Conservation (phyloP, 2,797 vertebrate genomes). For the Anguilla anguilla region DNA sequence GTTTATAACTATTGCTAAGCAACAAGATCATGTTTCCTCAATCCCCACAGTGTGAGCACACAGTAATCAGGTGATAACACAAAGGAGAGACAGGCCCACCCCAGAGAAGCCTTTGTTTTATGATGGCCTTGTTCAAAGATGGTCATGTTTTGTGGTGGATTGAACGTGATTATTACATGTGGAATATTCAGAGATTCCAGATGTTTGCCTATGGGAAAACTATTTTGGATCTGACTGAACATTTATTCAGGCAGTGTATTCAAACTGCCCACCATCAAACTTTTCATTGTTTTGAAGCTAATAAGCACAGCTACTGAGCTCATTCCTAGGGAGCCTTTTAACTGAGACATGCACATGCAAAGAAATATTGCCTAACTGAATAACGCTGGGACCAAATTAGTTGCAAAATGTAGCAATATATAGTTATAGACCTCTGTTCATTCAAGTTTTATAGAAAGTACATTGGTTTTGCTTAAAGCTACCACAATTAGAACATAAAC, state of each 20-base stretch:
- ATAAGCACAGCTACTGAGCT: not conserved
- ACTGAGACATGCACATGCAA: not conserved
- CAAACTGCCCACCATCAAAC: not conserved
- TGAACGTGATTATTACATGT: not conserved
- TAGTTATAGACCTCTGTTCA: not conserved
- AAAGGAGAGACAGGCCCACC: not conserved
- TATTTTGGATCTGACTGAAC: not conserved
- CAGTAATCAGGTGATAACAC: not conserved
- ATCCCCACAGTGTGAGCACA: not conserved
- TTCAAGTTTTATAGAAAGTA: conserved; percentile 2
- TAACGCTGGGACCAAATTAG: not conserved
- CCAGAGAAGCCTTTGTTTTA: not conserved
- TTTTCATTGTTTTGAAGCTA: not conserved
- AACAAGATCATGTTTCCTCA: conserved; percentile 7
- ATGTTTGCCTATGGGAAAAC: not conserved
- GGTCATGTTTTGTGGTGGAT: not conserved
- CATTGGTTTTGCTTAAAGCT: not conserved
- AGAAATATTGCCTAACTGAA: not conserved
- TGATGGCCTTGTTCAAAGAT: conserved; percentile 1
- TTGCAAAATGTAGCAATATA: not conserved
- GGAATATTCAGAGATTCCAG: not conserved
- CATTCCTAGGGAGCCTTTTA: not conserved
- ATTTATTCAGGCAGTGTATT: not conserved
- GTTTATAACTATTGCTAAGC: not conserved
- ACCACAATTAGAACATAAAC: not conserved